Conservation (phyloP, 2,888 invertebrate species). For the Agriopis leucophaearia region DNA sequence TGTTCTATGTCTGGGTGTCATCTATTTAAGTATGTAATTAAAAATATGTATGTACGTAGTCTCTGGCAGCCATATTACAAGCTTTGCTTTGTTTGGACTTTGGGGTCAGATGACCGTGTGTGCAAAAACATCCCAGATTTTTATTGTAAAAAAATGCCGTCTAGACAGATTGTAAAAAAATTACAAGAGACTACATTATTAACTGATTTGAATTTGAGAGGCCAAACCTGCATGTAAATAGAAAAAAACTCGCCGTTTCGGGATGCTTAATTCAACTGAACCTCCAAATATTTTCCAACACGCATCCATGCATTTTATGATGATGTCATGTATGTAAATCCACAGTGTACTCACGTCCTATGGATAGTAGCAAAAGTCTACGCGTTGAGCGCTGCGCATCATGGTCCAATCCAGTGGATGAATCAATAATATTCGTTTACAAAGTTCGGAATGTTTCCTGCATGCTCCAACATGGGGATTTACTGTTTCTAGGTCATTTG, state of each 20-base stretch:
- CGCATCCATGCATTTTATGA: background rate
- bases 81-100: no score
- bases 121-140: no score
- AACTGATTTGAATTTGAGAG: no score
- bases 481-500: conserved; percentile 62
- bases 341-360: background rate
- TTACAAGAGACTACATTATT: no score
- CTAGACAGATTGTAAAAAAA: no score
- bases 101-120: no score
- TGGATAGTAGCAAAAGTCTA: background rate
- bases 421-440: background rate
- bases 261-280: background rate
- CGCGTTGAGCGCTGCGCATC: background rate
- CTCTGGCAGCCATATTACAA: no score
- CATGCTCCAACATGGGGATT: conserved; percentile 58
- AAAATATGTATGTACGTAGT: no score
- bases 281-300: background rate
- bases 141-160: no score
- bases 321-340: background rate
- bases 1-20: no score
- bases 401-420: background rate
- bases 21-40: no score
- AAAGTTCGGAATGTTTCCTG: conserved; percentile 53
- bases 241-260: background rate
- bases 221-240: no score